Conservation (phyloP, 2,113 vertebrate genomes). For the Trichechus manatus region DNA sequence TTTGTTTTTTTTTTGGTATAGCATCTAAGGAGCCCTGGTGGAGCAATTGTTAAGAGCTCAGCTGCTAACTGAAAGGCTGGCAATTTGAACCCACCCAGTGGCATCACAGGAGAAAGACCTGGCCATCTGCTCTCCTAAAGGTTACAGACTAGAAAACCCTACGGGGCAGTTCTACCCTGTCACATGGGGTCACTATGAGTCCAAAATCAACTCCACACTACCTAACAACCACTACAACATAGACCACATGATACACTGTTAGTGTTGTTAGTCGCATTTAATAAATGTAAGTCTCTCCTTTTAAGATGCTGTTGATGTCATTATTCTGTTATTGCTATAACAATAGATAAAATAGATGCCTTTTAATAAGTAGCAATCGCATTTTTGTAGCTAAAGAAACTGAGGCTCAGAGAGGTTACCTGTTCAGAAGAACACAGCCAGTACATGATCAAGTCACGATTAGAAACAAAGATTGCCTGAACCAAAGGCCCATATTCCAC, state of each 20-base stretch:
- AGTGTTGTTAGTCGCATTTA: neutral
- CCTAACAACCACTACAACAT: neutral
- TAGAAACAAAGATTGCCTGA: neutral
- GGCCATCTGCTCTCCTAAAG: neutral
- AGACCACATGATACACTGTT: neutral
- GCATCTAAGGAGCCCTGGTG: neutral
- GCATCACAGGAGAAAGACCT: neutral
- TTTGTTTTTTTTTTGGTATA: no score
- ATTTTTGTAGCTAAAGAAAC: conserved; percentile 31
- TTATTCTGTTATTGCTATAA: neutral
- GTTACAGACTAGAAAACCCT: neutral
- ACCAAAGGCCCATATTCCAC: neutral
- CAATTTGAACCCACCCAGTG: neutral
- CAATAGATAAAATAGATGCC: neutral
- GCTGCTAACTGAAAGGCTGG: neutral
- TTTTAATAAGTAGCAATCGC: neutral
- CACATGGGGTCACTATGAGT: neutral
- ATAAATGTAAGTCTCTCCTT: neutral
- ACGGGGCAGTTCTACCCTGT: neutral
- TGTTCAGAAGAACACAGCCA: conserved; percentile 19
- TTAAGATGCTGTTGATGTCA: neutral
- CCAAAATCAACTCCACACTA: no score
- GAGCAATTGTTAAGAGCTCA: neutral
- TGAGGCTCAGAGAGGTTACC: neutral
- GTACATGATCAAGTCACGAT: neutral